A percentile compares a stretch with the other conserved stretches of the same genome.
Conservation (phyloP, 2,797 vertebrate species). For the Gallinago nigripennis region DNA sequence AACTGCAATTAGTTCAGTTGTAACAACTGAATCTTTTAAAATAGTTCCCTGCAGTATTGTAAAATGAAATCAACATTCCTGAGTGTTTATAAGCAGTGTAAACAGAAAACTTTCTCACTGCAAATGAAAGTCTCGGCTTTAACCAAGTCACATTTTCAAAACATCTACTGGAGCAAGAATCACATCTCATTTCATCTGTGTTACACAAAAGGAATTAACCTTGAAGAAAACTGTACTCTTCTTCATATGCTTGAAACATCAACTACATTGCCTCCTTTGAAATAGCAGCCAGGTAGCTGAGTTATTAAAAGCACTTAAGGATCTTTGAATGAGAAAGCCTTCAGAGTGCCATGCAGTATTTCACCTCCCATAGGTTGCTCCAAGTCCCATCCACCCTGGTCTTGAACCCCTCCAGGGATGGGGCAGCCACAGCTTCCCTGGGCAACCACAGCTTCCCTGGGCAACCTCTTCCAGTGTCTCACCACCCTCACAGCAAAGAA, state of each 20-base stretch:
- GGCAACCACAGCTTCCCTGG: background rate
- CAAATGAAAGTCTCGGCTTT: background rate
- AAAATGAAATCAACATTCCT: background rate
- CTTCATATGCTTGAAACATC: background rate
- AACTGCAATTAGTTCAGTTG: background rate
- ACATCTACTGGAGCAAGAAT: background rate
- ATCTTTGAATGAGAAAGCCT: background rate
- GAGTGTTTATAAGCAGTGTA: background rate
- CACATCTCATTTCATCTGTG: background rate
- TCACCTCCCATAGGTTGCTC: background rate
- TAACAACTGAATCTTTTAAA: background rate
- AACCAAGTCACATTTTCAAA: background rate
- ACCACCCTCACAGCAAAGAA: background rate
- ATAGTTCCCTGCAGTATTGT: background rate
- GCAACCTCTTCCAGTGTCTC: background rate
- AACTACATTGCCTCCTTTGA: background rate
- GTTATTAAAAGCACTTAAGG: background rate
- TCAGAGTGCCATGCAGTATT: background rate
- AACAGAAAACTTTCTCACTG: background rate
- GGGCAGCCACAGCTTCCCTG: background rate
- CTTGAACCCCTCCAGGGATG: background rate
- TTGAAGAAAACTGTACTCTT: background rate
- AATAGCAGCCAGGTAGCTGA: background rate
- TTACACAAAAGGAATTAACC: slow-evolving; percentile 8
- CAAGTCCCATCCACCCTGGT: background rate